phyloP scores from a whole-genome alignment of 1,140 invertebrate genomes.

The Pararge aegeria region DNA sequence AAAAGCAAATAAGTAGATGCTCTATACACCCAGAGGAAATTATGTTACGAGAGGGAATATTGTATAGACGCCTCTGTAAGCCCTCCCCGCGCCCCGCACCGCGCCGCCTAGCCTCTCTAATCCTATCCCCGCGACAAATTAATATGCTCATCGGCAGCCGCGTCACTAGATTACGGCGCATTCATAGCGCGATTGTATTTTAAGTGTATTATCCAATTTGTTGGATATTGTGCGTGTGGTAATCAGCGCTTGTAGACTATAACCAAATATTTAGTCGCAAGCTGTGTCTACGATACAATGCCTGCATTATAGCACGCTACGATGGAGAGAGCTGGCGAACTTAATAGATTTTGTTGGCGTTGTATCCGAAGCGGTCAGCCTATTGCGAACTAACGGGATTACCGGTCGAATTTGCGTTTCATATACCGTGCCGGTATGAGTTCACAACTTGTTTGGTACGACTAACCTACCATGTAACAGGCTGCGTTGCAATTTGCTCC shows the following conservation, averaged over 20 bases:
- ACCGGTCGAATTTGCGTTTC: conserved; percentile 65
- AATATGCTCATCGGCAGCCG: conserved; percentile 76
- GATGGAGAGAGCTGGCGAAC: conserved; percentile 65
- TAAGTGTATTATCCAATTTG: conserved; percentile 79
- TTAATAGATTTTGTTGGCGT: conserved; percentile 76
- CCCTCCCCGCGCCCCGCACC: conserved; percentile 10
- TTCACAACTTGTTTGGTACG: conserved; percentile 35
- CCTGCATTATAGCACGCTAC: conserved; percentile 61
- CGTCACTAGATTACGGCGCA: conserved; percentile 73
- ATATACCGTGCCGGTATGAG: conserved; percentile 47
- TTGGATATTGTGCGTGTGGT: conserved; percentile 73
- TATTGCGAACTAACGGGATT: conserved; percentile 73
- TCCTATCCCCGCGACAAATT: conserved; percentile 75
- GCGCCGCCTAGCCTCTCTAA: conserved; percentile 49
- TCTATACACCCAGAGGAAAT: not conserved
- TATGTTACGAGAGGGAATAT: not conserved
- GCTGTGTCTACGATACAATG: conserved; percentile 47
- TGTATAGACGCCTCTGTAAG: not conserved
- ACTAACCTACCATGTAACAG: conserved; percentile 34
- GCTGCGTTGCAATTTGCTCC: conserved; percentile 31
- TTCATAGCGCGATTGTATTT: conserved; percentile 77
- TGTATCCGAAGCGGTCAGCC: conserved; percentile 55
- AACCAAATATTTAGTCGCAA: conserved; percentile 52
- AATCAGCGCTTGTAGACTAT: conserved; percentile 62
- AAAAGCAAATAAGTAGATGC: no score